Conservation (phyloP, 1,140 invertebrate species). For the Trichonephila clavipes region DNA sequence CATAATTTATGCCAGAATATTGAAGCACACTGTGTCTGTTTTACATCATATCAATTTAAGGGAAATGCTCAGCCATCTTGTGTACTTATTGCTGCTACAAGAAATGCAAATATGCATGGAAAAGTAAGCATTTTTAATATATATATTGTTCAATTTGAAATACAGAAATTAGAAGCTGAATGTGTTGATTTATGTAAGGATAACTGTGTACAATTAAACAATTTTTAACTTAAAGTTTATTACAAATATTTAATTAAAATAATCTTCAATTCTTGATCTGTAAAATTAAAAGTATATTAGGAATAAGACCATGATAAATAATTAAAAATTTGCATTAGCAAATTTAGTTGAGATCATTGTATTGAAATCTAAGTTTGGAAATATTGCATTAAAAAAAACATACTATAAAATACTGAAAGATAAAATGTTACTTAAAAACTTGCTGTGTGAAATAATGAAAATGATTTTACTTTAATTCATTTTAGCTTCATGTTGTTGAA, state of each 20-base stretch:
- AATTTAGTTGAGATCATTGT: background rate
- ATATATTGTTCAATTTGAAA: no score
- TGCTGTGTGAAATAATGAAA: no score
- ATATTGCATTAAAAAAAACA: background rate
- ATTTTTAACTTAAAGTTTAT: no score
- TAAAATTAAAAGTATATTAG: no score
- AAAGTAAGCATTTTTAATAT: constrained; percentile 79
- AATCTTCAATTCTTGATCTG: no score
- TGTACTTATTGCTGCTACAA: constrained; percentile 80
- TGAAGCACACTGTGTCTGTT: constrained; percentile 80
- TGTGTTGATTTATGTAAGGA: no score
- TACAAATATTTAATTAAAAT: no score
- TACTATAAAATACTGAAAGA: background rate
- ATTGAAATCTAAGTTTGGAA: background rate
- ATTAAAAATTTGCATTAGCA: background rate
- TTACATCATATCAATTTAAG: constrained; percentile 80
- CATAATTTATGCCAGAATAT: constrained; percentile 81
- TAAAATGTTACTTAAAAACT: background rate
- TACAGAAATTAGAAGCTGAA: no score
- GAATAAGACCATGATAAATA: no score
- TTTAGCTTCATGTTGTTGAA: constrained; percentile 81
- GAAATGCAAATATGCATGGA: constrained; percentile 80
- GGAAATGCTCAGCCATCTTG: constrained; percentile 80
- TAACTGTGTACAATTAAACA: no score
- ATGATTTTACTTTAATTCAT: background rate